Evolutionary conservation across 2,113 vertebrate genomes (phyloP), one percentile per base, ranked within the genome.

Genomic region (Tachysurus vachellii): DNA sequence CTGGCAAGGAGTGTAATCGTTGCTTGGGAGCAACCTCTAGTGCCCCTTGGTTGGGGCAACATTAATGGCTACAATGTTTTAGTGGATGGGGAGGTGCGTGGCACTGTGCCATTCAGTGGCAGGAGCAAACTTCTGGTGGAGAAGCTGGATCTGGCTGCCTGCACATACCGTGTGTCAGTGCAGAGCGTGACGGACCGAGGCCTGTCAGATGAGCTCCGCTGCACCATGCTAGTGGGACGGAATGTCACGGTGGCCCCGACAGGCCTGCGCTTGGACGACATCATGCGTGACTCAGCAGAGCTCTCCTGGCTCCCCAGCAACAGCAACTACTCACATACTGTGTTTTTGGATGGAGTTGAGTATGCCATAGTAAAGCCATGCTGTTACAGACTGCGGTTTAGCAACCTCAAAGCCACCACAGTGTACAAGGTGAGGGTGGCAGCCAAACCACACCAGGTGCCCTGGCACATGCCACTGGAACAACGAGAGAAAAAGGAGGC

Each of bases 401-500:
- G 93, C 88, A 96, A 97, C 94, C 95, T 99, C 92, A 96, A 96
- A 92, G 97, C 98, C 80, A 95, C 96, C 83, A 96, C 94, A 68
- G 96, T 96, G 86, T 99, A 98, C 93, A 98, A 97, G 91, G 97
- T 99, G 89, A 96, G 95, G 61, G 97, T 98, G 83, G 90, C 96
- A 92, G 98, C 98, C 21, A 95, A 95, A 88, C 98, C 98, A 12
- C 98, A 99, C 93, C 98, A 99, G 94, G 95, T 98, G 94, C 98
- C 98, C 87, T 99, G 98, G 98, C 97, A 99, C 90, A 97, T 99
- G 88, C 98, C 98, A 0, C 93, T 99, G 92, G 98, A 99, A 91
- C 98, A 99, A 86, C 93, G 98, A 54, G 98, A 99, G 83, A 96
- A 96, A 92, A 97, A 97, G 85, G 98, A 99, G 91, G 96, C 96